These are phyloP conservation scores for Lepus europaeus DNA, from an alignment of 2,113 vertebrate genomes.

Conservation along the genomic window DNA sequence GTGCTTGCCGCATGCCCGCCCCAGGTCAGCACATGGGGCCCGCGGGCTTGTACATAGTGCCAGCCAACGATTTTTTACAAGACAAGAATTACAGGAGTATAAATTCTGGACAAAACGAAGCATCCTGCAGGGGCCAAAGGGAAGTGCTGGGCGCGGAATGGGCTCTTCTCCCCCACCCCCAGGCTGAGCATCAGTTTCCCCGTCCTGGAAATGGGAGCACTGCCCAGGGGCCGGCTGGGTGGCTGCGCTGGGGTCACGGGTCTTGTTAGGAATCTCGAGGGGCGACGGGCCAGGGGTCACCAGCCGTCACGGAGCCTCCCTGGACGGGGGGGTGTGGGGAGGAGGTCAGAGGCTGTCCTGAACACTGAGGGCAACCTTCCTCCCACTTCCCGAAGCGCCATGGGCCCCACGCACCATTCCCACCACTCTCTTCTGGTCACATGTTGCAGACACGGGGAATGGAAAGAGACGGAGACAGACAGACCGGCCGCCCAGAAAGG, in stretches of 20 bases:
- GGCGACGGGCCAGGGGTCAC: not conserved
- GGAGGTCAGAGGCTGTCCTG: not conserved
- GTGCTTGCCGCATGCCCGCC: rapidly evolving
- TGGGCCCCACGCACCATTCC: not conserved
- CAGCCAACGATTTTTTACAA: not conserved
- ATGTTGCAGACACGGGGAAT: not conserved
- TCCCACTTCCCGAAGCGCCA: not conserved
- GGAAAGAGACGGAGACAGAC: not conserved
- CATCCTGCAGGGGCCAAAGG: not conserved
- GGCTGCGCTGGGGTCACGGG: not conserved
- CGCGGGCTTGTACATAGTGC: not conserved
- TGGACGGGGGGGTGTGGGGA: not conserved
- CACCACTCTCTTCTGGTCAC: not conserved
- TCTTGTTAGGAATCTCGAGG: not conserved
- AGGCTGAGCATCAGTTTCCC: not conserved
- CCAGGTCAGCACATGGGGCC: not conserved
- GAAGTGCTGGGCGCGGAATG: not conserved
- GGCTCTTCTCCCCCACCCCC: not conserved
- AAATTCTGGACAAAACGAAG: not conserved
- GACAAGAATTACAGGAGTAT: not conserved
- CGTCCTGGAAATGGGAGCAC: not conserved
- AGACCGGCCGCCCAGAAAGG: not conserved
- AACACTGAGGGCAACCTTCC: not conserved
- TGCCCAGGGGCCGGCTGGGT: not conserved
- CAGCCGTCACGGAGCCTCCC: no score